Evolutionary conservation across 2,888 invertebrate species (phyloP), one percentile per base, ranked within the genome.

Genomic region (Byasa hedistus): DNA sequence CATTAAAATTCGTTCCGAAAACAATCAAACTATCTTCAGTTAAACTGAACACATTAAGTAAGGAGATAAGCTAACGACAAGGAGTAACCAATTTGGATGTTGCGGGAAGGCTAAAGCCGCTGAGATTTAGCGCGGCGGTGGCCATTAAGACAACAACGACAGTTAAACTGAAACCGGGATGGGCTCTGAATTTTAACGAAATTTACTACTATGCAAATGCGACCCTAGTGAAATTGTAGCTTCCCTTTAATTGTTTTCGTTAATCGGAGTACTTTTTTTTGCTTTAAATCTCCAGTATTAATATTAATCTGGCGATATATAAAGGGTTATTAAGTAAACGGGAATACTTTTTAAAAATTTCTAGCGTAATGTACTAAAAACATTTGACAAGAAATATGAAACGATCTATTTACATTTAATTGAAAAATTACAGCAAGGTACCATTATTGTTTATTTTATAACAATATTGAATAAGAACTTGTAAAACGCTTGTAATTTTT

Each of bases 81-180:
- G 76, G 77, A 78, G 78, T 77, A 78, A 81, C 81, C 80, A 79
- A 79, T 84, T 82, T 79, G 78, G 78, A 77, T 82, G 79, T 80
- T 81, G 81, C 77, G 80, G 79, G 73, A 74, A 76, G 71, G 75
- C 75, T 77, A 79, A 79, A 82, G 76, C 80, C 78, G 69, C 75
- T 69, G 76, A 82, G 83, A 80, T 82, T 84, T 82, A 81, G 77
- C 78, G 74, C 77, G 74, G 75, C 75, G 76, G 76, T 77, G 78
- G 77, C 81, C 81, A 82, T 83, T 84, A 82, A 77, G 79, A 79
- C 65, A 75, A 72, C 75, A 76, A 73, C 73, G 79, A 78, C 79
- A 79, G 79, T 80, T 79, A 75, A 80, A 82, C 77, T 79, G 78
- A 79, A 76, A 79, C 79, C 73, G 72, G 76, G 72, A 76, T 79